These are phyloP conservation scores for Lordiphosa fenestrarum DNA, from an alignment of 2,888 invertebrate genomes.

Conservation along the genomic window DNA sequence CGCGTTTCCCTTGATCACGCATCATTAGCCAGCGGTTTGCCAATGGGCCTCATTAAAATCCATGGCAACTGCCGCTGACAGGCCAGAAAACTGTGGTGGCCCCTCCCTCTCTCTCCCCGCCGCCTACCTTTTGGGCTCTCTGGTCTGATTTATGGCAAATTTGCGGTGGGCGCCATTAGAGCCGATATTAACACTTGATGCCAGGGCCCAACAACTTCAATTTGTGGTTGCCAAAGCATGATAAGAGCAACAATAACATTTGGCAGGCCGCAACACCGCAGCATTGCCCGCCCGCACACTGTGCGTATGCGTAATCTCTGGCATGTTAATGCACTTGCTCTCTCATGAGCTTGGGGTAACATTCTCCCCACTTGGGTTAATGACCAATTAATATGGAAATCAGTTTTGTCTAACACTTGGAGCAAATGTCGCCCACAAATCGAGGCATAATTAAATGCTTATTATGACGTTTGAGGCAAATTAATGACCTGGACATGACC, in stretches of 20 bases:
- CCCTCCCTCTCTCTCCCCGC: constrained; percentile 5
- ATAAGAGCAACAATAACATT: constrained; percentile 19
- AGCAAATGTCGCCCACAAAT: constrained; percentile 17
- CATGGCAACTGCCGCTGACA: constrained; percentile 16
- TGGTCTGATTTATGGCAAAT: constrained; percentile 47
- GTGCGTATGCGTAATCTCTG: constrained; percentile 30
- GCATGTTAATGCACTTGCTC: constrained; percentile 32
- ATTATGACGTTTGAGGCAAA: constrained; percentile 42
- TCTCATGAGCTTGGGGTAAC: constrained; percentile 2
- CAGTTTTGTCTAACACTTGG: constrained; percentile 27
- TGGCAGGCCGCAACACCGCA: constrained; percentile 13
- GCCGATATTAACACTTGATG: constrained; percentile 28
- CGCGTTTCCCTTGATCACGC: constrained; percentile 7
- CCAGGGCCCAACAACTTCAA: constrained; percentile 22
- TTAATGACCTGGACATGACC: constrained; percentile 46
- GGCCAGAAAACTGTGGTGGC: constrained; percentile 23
- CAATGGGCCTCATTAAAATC: constrained; percentile 31
- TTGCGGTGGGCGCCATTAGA: constrained; percentile 15
- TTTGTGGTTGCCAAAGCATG: constrained; percentile 32
- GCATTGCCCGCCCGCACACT: constrained; percentile 5
- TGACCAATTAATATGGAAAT: constrained; percentile 72
- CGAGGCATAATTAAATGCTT: constrained; percentile 44
- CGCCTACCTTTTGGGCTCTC: constrained; percentile 2
- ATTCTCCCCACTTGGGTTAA: constrained; percentile 27
- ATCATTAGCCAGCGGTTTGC: constrained; percentile 41